A percentile compares a stretch with the other conserved stretches of the same genome.
Conservation (phyloP, 2,113 vertebrate species). For the Lonchura striata region DNA sequence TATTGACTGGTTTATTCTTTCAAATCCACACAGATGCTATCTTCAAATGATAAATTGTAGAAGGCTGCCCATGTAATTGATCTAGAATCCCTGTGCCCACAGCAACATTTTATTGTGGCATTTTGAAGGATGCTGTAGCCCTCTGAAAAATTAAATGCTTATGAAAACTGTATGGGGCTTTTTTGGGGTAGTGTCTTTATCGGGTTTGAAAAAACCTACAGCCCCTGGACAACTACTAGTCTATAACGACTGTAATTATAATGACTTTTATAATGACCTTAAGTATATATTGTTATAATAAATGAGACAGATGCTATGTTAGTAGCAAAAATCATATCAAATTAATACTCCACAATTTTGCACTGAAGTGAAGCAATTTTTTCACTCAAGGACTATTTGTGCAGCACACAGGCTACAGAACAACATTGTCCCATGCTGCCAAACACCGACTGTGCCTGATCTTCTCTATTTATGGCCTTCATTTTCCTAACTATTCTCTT, state of each 20-base stretch:
- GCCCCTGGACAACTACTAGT: neutral
- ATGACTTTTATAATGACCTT: slow-evolving; percentile 8
- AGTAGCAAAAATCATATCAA: neutral
- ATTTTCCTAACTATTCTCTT: neutral
- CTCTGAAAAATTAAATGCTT: slow-evolving; percentile 66
- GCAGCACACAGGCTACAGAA: neutral
- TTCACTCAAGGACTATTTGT: neutral
- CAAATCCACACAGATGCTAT: slow-evolving; percentile 79
- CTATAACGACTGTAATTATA: neutral
- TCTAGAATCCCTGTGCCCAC: slow-evolving; percentile 70
- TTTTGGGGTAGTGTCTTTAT: neutral
- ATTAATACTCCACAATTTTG: neutral
- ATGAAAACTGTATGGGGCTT: slow-evolving; percentile 12
- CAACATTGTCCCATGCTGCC: neutral
- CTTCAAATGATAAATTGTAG: slow-evolving; percentile 77
- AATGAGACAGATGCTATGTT: neutral
- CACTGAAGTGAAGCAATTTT: neutral
- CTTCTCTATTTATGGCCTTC: neutral
- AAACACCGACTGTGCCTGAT: neutral
- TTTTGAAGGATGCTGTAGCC: slow-evolving; percentile 75
- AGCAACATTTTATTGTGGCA: slow-evolving; percentile 76
- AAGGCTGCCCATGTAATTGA: slow-evolving; percentile 80
- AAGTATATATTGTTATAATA: neutral
- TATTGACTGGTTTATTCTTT: slow-evolving; percentile 64
- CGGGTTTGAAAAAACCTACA: neutral